These are phyloP conservation scores for Periophthalmus magnuspinnatus DNA, from an alignment of 2,797 vertebrate genomes.

Conservation along the genomic window DNA sequence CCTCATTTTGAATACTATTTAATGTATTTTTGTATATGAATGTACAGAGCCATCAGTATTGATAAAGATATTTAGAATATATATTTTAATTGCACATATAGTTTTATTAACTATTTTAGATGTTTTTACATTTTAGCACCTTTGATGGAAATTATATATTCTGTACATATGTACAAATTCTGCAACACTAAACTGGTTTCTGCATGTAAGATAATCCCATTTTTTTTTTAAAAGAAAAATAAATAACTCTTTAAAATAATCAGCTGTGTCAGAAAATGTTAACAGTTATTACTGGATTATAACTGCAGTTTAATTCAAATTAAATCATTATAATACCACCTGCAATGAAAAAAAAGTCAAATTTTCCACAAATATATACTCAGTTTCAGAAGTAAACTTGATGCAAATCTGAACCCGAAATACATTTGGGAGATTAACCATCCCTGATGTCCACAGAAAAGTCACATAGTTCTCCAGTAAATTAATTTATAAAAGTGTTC, in stretches of 20 bases:
- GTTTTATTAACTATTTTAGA: background rate
- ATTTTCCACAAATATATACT: conserved; percentile 25
- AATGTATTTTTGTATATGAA: conserved; percentile 38
- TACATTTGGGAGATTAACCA: conserved; percentile 21
- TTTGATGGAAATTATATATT: conserved; percentile 15
- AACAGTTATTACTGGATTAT: conserved; percentile 21
- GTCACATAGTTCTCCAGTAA: background rate
- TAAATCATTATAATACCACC: conserved; percentile 29
- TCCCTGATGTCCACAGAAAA: conserved; percentile 8
- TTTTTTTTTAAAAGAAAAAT: background rate
- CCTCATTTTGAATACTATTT: conserved; percentile 34
- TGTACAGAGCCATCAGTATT: conserved; percentile 34
- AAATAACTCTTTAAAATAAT: conserved; percentile 1
- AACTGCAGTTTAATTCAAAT: conserved; percentile 23
- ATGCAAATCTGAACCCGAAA: conserved; percentile 13
- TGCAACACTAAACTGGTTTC: background rate
- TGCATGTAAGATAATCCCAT: background rate
- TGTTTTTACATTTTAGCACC: conserved; percentile 29
- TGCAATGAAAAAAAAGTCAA: conserved; percentile 51
- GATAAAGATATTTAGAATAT: conserved; percentile 31
- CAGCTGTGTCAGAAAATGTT: conserved; percentile 20
- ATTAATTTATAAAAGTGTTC: background rate
- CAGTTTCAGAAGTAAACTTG: conserved; percentile 53
- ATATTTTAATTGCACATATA: conserved; percentile 39
- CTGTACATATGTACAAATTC: conserved; percentile 5